Base-by-base conservation (phyloP, 2,113 vertebrate species). In the Elachura formosa region DNA sequence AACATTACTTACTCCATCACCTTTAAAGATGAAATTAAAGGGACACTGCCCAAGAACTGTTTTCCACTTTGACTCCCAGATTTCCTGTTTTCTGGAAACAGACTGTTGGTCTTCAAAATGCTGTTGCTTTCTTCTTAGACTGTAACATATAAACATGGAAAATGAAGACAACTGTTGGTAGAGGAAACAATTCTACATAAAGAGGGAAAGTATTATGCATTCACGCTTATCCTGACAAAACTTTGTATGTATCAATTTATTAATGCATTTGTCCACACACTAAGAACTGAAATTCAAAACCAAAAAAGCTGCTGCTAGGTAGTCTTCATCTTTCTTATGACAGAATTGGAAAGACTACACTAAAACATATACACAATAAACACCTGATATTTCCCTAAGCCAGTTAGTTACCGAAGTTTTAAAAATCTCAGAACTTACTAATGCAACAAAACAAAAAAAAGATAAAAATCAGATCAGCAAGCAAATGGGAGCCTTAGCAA, bases 11-110 rank as follows among this genome's bases (percentile, higher is more conserved):
- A 99, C 99, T 73, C 92, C 90, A 89, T 98, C 41, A 38, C 96
- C 92, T 67, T 85, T 43, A 10, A 98, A 97, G 43, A 98, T 92
- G n/a, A 98, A 95, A 46, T 73, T 34, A 7, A 98, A 98, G 41
- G 98, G 98, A 33, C 91, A 96, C 6, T 80, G 55, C 14, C 93
- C 97, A 68, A 98, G 96, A 67, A 71, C 91, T 1, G 68, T 96
- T 84, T 95, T 75, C 99, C 99, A 99, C 74, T 98, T 99, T 8
- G 49, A 95, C 89, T 98, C 87, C 99, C 98, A 99, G 10, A 97
- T 86, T 22, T 82, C 80, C 64, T 98, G 96, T 91, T 97, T 91
- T 81, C 94, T 97, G 78, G 40, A 66, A 94, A 98, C 25, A 24
- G 88, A 95, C 45, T 29, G 82, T 58, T 49, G 96, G 33, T 96